A percentile compares a stretch with the other conserved stretches of the same genome.
Evolutionary conservation across 2,113 vertebrate species (phyloP).

Genomic region (Otocyon megalotis): DNA sequence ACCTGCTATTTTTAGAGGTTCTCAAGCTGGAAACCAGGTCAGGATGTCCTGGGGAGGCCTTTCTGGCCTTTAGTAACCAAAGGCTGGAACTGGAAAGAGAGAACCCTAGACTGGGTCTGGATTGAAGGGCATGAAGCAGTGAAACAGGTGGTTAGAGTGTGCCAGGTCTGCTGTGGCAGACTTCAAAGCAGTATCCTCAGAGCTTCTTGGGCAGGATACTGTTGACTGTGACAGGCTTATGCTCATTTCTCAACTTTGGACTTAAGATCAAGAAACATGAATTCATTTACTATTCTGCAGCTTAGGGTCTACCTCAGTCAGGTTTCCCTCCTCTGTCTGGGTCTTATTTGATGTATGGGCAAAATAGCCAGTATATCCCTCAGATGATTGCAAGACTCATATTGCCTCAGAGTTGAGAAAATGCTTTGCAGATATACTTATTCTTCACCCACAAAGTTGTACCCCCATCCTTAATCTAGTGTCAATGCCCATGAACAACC

Average conservation of each 20-base stretch:
- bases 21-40: conserved; percentile 70
- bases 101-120: not conserved
- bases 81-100: conserved; percentile 43
- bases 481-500: not conserved
- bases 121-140: conserved; percentile 8
- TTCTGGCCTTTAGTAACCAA: conserved; percentile 59
- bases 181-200: not conserved
- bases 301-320: not conserved
- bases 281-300: conserved; percentile 23
- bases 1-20: conserved; percentile 72
- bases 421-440: not conserved
- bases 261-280: conserved; percentile 9
- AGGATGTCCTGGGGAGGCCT: conserved; percentile 62
- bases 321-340: not conserved
- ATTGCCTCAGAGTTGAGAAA: conserved; percentile 33
- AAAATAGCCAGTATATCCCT: not conserved
- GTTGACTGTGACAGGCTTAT: conserved; percentile 31
- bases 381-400: not conserved
- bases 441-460: not conserved
- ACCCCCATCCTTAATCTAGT: not conserved
- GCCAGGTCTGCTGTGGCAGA: not conserved
- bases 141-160: not conserved
- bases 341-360: not conserved
- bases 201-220: not conserved
- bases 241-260: conserved; percentile 45